Evolutionary conservation across 2,888 invertebrate genomes (phyloP), one percentile per base, ranked within the genome.

Genomic region (Napeogenes sylphis): DNA sequence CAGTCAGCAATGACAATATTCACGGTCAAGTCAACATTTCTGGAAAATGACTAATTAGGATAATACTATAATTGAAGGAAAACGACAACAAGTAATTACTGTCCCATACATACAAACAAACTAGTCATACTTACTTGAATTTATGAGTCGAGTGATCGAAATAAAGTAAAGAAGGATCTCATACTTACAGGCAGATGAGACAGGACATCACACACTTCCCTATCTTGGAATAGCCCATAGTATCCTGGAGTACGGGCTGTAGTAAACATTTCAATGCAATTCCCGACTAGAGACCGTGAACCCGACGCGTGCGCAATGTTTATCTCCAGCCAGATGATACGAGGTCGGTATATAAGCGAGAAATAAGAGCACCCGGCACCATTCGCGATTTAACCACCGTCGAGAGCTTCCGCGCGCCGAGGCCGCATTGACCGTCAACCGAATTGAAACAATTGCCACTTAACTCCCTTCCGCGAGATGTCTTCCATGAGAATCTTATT

Each of bases 321-420:
- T 80, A 80, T 81, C 73, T 77, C 83, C 78, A 77, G 84, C 81
- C 85, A 85, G 88, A 87, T 85, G 87, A 84, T 80, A 80, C 90
- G 90, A 90, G 90, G 90, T 88, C 88, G 84, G 83, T 90, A 89
- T 90, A 90, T 87, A 90, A 89, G 79, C 78, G 77, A 75, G 73
- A 79, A 78, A 75, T 77, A 75, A 76, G 83, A 82, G 77, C 83
- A 85, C 83, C 85, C 84, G 86, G 79, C 85, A 87, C 81, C 90
- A 90, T 87, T 90, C 87, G 86, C 83, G 82, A 85, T 82, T 83
- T 82, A 80, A 80, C 86, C 82, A 80, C 83, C 79, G 83, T 81
- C 75, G 82, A 73, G 77, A 84, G 84, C 84, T 87, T 86, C 89
- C 88, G 84, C 77, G 79, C 77, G 70, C 74, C 79, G 83, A 86